Percentiles rank a stretch among this genome's conserved stretches.
Evolutionary conservation across 2,888 invertebrate species (phyloP).

Genomic region (Tenodera sinensis): DNA sequence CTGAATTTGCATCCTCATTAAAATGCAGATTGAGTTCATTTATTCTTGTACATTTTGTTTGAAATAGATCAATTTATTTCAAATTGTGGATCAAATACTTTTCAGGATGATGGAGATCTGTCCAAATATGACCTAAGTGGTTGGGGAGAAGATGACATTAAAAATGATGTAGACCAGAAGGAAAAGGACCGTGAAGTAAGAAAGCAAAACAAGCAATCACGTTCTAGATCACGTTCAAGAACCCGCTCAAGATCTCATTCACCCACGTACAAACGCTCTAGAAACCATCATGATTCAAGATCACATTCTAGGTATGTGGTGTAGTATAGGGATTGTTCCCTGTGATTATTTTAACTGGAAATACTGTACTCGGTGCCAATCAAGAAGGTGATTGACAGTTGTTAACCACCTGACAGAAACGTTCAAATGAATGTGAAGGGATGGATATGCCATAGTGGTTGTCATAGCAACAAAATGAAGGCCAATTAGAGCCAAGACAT

Average conservation of each 20-base stretch:
- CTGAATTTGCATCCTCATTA: no score
- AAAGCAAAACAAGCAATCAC: not conserved
- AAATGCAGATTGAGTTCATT: no score
- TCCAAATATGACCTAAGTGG: slow-evolving; percentile 69
- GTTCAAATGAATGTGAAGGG: no score
- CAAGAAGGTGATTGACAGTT: no score
- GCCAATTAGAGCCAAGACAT: no score
- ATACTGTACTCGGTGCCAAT: no score
- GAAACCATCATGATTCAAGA: not conserved
- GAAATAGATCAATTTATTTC: not conserved
- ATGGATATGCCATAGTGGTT: no score
- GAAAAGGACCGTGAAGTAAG: slow-evolving; percentile 2
- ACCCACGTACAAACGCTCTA: not conserved
- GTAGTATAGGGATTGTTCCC: no score
- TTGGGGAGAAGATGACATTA: slow-evolving; percentile 62
- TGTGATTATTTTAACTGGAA: no score
- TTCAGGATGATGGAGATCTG: slow-evolving; percentile 55
- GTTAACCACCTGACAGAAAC: no score
- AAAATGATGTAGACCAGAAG: slow-evolving; percentile 5
- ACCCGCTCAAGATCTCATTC: not conserved
- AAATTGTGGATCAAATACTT: not conserved
- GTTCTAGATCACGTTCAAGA: slow-evolving; percentile 20
- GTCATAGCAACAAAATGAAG: no score
- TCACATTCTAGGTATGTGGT: slow-evolving; percentile 1
- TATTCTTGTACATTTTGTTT: no score